A percentile compares a stretch with the other conserved stretches of the same genome.
phyloP scores from a whole-genome alignment of 1,140 invertebrate species.

The Cepaea nemoralis region DNA sequence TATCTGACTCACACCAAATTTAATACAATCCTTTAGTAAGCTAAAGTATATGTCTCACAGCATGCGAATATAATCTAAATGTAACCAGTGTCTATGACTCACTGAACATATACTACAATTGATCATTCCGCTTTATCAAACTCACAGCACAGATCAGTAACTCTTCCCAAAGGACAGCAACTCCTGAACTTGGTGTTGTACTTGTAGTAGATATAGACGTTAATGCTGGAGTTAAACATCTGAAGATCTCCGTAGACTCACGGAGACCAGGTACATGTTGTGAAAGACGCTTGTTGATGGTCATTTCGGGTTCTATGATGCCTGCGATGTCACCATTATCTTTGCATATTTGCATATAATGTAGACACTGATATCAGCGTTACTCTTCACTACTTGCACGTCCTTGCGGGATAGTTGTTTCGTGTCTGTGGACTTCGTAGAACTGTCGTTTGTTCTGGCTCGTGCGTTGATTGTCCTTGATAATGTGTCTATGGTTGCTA shows the following conservation, averaged over 20 bases:
- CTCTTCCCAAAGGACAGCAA: too few species aligned
- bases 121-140: too few species aligned
- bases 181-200: constrained; percentile 11
- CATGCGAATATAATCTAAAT: too few species aligned
- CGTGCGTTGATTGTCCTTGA: too few species aligned
- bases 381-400: neutral
- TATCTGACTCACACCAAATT: too few species aligned
- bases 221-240: neutral
- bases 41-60: too few species aligned
- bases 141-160: too few species aligned
- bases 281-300: neutral
- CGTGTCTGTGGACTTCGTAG: neutral
- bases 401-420: neutral
- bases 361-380: neutral
- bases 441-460: too few species aligned
- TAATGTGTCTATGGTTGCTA: too few species aligned
- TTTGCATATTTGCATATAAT: neutral
- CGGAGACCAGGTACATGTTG: neutral
- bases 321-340: neutral
- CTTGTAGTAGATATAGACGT: constrained; percentile 3
- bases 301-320: constrained; percentile 2
- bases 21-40: too few species aligned
- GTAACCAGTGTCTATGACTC: too few species aligned
- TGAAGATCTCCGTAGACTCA: neutral
- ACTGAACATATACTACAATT: too few species aligned